A percentile compares a stretch with the other conserved stretches of the same genome.
phyloP scores from a whole-genome alignment of 2,888 invertebrate species.

The Eustalomyia histrio region DNA sequence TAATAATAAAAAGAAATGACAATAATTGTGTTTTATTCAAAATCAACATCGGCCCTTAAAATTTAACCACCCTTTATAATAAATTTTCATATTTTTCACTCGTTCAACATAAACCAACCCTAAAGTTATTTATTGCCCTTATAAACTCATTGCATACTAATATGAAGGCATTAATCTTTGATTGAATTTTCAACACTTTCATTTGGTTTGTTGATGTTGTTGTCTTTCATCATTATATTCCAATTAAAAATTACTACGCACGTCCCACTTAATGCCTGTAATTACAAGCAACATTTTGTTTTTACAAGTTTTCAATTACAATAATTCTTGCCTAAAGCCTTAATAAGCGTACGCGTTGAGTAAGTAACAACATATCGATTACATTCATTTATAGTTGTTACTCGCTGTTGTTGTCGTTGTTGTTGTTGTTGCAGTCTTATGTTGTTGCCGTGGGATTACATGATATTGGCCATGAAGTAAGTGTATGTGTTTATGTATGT shows the following conservation, averaged over 20 bases:
- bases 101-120: no score
- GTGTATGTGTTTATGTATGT: background rate
- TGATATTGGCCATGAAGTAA: background rate
- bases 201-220: background rate
- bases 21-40: no score
- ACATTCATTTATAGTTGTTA: constrained; percentile 23
- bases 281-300: constrained; percentile 63
- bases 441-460: constrained; percentile 4
- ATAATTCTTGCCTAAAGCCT: constrained; percentile 56
- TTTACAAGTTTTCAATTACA: constrained; percentile 65
- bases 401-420: constrained; percentile 1
- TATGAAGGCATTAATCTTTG: constrained; percentile 22
- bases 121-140: background rate
- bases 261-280: constrained; percentile 64
- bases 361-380: constrained; percentile 52
- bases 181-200: constrained; percentile 56
- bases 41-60: no score
- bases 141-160: background rate
- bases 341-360: constrained; percentile 30
- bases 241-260: constrained; percentile 63
- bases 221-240: constrained; percentile 50
- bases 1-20: no score
- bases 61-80: no score
- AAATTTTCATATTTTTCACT: no score
- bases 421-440: constrained; percentile 7